A percentile compares a stretch with the other conserved stretches of the same genome.
phyloP scores from a whole-genome alignment of 1,140 invertebrate species.

The Bombus sylvicola region DNA sequence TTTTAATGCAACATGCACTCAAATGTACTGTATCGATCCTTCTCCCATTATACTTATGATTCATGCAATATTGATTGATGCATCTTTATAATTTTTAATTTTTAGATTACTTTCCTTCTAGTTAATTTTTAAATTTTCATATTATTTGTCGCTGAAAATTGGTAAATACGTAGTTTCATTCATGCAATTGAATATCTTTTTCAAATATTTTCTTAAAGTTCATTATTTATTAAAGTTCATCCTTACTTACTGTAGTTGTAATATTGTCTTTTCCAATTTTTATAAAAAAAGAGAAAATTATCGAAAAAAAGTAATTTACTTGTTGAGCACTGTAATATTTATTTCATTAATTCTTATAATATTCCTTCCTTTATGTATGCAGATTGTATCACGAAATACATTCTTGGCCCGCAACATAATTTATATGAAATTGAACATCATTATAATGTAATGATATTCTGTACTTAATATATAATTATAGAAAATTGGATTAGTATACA shows the following conservation, averaged over 20 bases:
- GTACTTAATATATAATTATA: no score
- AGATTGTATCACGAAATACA: no score
- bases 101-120: neutral
- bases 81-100: neutral
- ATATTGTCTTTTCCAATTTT: neutral
- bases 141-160: neutral
- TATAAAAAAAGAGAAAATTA: neutral
- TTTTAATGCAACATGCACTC: slow-evolving; percentile 24
- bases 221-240: neutral
- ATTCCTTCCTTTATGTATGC: no score
- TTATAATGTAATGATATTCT: no score
- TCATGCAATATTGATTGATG: slow-evolving; percentile 49
- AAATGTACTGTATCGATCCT: neutral
- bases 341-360: no score
- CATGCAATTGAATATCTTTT: neutral
- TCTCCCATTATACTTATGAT: neutral
- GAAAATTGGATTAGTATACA: no score
- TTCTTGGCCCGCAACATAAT: no score
- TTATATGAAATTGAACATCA: no score
- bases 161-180: neutral
- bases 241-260: neutral
- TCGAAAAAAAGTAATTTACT: no score
- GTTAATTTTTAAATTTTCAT: neutral
- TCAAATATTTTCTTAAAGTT: neutral
- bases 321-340: no score